Conservation (phyloP, 2,888 invertebrate species). For the Neuroscelio doddi region DNA sequence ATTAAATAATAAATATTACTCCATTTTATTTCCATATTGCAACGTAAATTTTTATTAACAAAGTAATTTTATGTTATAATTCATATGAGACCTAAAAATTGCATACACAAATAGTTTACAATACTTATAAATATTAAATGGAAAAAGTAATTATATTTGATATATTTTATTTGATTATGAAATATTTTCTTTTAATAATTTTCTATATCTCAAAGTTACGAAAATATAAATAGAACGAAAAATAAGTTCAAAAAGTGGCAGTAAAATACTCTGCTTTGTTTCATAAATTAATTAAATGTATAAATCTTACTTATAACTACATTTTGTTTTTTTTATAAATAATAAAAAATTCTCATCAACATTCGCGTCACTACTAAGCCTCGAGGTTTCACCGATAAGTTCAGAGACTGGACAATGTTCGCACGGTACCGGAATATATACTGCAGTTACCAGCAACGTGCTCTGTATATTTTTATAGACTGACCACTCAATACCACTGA, state of each 20-base stretch:
- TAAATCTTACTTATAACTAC: conserved; percentile 5
- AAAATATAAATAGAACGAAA: too few species aligned
- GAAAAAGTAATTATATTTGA: too few species aligned
- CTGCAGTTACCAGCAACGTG: conserved; percentile 39
- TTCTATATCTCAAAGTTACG: too few species aligned
- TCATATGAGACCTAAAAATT: too few species aligned
- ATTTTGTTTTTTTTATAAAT: conserved; percentile 3
- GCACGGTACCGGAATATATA: conserved; percentile 56
- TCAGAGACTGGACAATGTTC: conserved; percentile 64
- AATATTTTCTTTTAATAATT: too few species aligned
- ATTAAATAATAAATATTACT: too few species aligned
- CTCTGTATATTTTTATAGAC: conserved; percentile 58
- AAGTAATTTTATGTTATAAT: too few species aligned
- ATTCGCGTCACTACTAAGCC: conserved; percentile 55
- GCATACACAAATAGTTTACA: too few species aligned
- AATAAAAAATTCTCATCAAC: conserved; percentile 30
- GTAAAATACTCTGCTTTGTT: background rate
- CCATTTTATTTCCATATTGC: too few species aligned
- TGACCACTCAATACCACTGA: conserved; percentile 69
- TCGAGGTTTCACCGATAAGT: conserved; percentile 41
- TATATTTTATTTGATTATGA: too few species aligned
- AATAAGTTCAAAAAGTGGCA: background rate
- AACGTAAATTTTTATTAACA: too few species aligned
- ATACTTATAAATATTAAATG: too few species aligned
- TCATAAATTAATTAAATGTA: background rate